Evolutionary conservation across 1,140 invertebrate species (phyloP).

Genomic region (Drosophila truncata): DNA sequence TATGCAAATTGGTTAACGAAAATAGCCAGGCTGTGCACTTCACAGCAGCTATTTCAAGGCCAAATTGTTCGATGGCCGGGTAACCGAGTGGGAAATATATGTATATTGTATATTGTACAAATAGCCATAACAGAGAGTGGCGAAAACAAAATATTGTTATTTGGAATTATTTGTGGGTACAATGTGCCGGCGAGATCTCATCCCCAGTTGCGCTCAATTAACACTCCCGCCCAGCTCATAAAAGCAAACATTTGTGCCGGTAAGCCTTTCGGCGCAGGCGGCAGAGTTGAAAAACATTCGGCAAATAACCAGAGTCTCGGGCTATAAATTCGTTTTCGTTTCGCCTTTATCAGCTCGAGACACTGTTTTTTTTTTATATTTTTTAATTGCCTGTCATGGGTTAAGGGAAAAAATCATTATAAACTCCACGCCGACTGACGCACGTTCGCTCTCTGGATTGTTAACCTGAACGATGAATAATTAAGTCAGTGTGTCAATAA

Average conservation of each 20-base stretch:
- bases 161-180: constrained; percentile 15
- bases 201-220: constrained; percentile 40
- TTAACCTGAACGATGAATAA: constrained; percentile 40
- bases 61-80: constrained; percentile 27
- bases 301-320: constrained; percentile 3
- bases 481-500: constrained; percentile 64
- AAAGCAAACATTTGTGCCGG: constrained; percentile 25
- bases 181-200: constrained; percentile 3
- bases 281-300: constrained; percentile 48
- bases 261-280: constrained; percentile 24
- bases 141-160: constrained; percentile 33
- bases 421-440: constrained; percentile 20
- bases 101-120: constrained; percentile 26
- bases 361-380: constrained; percentile 36
- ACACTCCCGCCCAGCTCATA: constrained; percentile 34
- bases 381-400: constrained; percentile 67
- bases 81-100: constrained; percentile 33
- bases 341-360: constrained; percentile 44
- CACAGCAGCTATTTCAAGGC: constrained; percentile 49
- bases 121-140: constrained; percentile 18
- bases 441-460: constrained; percentile 38
- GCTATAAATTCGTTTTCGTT: constrained; percentile 43
- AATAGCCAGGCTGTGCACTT: constrained; percentile 38
- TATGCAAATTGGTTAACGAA: constrained; percentile 65
- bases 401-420: constrained; percentile 24